phyloP scores from a whole-genome alignment of 2,888 invertebrate genomes.

The Coenonympha arcania region DNA sequence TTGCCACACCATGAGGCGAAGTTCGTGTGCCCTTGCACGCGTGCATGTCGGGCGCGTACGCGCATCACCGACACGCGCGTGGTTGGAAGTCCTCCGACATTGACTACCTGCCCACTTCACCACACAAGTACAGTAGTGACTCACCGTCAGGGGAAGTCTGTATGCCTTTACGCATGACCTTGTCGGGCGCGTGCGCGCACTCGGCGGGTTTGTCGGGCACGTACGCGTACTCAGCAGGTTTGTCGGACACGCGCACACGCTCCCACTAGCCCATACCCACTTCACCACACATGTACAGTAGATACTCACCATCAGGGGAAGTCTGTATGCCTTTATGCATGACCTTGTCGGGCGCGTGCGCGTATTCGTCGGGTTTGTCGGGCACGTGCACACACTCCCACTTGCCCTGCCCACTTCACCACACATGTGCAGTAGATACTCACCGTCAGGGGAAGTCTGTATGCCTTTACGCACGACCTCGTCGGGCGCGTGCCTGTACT shows the following conservation, averaged over 20 bases:
- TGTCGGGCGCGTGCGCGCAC: no score
- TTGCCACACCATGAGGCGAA: no score
- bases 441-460: slow-evolving; percentile 9
- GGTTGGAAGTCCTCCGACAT: no score
- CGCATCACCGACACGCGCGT: no score
- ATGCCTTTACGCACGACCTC: background rate
- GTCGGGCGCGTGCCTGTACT: background rate
- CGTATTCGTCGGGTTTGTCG: no score
- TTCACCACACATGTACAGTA: background rate
- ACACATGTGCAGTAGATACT: slow-evolving; percentile 15
- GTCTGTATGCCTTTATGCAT: background rate
- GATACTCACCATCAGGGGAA: no score
- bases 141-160: no score
- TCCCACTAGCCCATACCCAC: slow-evolving; percentile 93
- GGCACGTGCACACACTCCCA: background rate
- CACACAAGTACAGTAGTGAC: slow-evolving; percentile 7
- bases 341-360: background rate
- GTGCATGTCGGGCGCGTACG: no score
- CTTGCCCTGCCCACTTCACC: background rate
- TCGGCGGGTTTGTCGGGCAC: no score
- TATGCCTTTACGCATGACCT: no score
- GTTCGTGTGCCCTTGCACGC: no score
- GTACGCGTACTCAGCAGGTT: slow-evolving; percentile 46
- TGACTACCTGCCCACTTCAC: background rate
- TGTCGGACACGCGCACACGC: slow-evolving; percentile 49